A percentile compares a stretch with the other conserved stretches of the same genome.
phyloP scores from a whole-genome alignment of 2,797 vertebrate species.

The Anguilla pacifica region DNA sequence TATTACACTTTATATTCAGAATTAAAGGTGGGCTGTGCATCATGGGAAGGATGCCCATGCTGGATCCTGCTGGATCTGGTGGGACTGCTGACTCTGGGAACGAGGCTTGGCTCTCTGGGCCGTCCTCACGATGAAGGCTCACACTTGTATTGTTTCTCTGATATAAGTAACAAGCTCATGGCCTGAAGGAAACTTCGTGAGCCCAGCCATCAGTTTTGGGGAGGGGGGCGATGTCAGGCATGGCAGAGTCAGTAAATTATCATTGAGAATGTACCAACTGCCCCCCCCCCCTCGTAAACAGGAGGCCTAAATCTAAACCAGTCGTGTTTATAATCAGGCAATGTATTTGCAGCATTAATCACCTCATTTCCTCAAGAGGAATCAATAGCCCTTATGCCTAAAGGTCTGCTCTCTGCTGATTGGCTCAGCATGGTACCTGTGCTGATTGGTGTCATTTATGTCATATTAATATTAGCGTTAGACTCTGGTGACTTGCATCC shows the following conservation, averaged over 20 bases:
- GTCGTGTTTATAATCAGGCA: neutral
- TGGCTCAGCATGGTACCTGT: neutral
- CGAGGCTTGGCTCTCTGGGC: constrained; percentile 69
- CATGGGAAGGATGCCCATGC: constrained; percentile 50
- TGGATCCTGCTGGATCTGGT: constrained; percentile 62
- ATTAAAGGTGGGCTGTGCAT: constrained; percentile 15
- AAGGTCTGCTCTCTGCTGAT: constrained; percentile 15
- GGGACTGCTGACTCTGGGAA: constrained; percentile 70
- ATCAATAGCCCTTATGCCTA: neutral
- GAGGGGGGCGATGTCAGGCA: neutral
- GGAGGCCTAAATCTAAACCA: neutral
- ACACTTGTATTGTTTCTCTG: constrained; percentile 44
- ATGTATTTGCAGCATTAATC: neutral
- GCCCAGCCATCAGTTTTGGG: constrained; percentile 28
- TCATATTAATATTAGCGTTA: neutral
- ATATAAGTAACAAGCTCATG: constrained; percentile 60
- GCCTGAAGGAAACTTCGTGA: constrained; percentile 50
- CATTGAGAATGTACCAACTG: neutral
- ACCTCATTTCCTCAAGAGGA: constrained; percentile 3
- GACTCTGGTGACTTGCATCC: neutral
- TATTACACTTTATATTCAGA: constrained; percentile 31
- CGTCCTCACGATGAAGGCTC: constrained; percentile 69
- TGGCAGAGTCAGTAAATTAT: neutral
- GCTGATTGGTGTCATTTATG: neutral
- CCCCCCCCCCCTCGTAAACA: neutral